Percentiles rank a stretch among this genome's conserved stretches.
These are phyloP conservation scores for Rhinoderma darwinii DNA, from an alignment of 2,113 vertebrate species.

Conservation along the genomic window DNA sequence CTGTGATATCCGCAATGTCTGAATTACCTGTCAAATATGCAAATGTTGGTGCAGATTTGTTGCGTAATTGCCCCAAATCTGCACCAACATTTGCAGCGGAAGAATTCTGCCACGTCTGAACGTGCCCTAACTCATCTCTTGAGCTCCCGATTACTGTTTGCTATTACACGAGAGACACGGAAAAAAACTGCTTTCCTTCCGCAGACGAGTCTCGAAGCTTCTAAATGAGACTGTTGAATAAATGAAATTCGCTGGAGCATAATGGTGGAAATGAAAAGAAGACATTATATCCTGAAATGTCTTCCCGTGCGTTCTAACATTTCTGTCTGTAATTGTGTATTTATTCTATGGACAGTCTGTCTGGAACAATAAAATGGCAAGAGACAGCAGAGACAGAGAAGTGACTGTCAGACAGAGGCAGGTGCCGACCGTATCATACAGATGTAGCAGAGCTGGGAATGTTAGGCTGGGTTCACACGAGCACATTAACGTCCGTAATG, in stretches of 20 bases:
- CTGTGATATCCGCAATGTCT: too few species aligned
- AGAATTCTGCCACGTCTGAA: too few species aligned
- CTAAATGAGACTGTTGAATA: slow-evolving; percentile 18
- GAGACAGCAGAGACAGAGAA: not conserved
- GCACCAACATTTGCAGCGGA: too few species aligned
- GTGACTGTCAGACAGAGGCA: not conserved
- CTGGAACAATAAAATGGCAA: slow-evolving; percentile 17
- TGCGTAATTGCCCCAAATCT: too few species aligned
- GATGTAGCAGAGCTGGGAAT: not conserved
- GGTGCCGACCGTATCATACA: not conserved
- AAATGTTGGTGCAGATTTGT: too few species aligned
- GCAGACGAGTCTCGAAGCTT: not conserved
- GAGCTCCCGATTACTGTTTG: not conserved
- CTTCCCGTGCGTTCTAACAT: slow-evolving; percentile 7
- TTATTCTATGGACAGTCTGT: slow-evolving; percentile 1
- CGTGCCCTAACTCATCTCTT: slow-evolving; percentile 5
- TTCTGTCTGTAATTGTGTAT: slow-evolving; percentile 15
- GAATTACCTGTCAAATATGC: too few species aligned
- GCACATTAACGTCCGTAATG: too few species aligned
- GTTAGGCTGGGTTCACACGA: too few species aligned
- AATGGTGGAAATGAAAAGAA: slow-evolving; percentile 33
- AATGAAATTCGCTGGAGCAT: slow-evolving; percentile 43
- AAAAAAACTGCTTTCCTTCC: not conserved
- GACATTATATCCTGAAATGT: slow-evolving; percentile 27
- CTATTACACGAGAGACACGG: not conserved